These are phyloP conservation scores for Stenodema calcarata DNA, from an alignment of 2,888 invertebrate species.

Conservation along the genomic window DNA sequence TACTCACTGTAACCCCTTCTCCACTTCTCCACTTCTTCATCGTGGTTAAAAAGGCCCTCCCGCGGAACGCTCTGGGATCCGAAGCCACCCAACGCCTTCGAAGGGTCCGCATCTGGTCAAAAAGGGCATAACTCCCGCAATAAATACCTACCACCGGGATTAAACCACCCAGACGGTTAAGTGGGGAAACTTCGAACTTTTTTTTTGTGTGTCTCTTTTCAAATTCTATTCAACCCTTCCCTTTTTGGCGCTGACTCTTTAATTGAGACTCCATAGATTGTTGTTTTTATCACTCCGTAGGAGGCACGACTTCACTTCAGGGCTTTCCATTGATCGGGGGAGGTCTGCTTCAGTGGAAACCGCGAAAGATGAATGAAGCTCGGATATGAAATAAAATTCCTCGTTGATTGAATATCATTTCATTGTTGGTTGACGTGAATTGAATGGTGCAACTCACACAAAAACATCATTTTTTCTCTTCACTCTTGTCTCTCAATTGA, in stretches of 20 bases:
- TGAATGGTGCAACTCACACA: not conserved
- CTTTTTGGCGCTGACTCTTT: not conserved
- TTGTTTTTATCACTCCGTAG: not conserved
- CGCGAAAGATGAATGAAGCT: not conserved
- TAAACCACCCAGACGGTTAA: not conserved
- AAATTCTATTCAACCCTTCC: not conserved
- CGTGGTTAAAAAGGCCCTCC: not conserved
- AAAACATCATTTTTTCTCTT: not conserved
- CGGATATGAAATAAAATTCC: not conserved
- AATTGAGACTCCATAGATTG: not conserved
- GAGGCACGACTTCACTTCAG: not conserved
- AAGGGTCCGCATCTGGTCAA: not conserved
- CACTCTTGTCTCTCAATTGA: not conserved
- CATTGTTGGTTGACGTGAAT: constrained; percentile 3
- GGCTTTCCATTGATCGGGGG: not conserved
- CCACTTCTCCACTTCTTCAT: not conserved
- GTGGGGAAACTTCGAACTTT: not conserved
- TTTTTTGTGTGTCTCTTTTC: not conserved
- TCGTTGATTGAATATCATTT: constrained; percentile 4
- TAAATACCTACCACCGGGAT: not conserved
- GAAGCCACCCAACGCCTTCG: not conserved
- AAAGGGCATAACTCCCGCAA: not conserved
- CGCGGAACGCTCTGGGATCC: not conserved
- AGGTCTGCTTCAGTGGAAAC: not conserved
- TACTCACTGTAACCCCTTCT: not conserved